Percentiles rank a stretch among this genome's conserved stretches.
Evolutionary conservation across 2,797 vertebrate species (phyloP).

Genomic region (Acipenser oxyrinchus): DNA sequence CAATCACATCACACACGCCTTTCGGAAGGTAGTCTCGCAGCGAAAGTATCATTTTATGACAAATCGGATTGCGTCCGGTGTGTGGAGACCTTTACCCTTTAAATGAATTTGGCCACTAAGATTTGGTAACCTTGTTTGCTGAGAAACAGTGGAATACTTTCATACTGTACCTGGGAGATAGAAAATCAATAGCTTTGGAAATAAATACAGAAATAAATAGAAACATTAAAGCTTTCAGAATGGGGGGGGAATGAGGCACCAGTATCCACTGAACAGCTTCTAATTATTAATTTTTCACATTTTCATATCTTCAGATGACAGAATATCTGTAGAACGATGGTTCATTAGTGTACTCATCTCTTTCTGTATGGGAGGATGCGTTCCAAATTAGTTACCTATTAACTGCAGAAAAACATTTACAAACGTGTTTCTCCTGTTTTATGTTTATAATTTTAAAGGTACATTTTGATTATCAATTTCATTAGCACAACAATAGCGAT

Average conservation of each 20-base stretch:
- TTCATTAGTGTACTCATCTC: neutral
- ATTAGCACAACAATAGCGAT: constrained; percentile 16
- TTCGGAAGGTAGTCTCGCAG: no score
- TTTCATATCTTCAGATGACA: constrained; percentile 1
- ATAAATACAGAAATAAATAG: no score
- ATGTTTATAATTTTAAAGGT: constrained; percentile 3
- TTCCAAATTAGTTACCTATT: neutral
- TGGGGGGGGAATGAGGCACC: neutral
- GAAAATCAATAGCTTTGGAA: no score
- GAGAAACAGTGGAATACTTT: no score
- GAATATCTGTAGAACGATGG: neutral
- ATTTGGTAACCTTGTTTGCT: no score
- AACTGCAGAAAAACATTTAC: neutral
- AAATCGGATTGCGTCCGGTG: no score
- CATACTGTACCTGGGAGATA: no score
- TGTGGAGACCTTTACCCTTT: no score
- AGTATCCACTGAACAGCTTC: neutral
- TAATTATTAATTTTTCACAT: neutral
- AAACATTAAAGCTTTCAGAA: neutral
- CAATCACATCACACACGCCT: no score
- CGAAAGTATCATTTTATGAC: no score
- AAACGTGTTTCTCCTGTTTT: neutral
- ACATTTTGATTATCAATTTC: constrained; percentile 24
- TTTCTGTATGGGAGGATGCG: neutral
- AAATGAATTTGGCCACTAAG: no score